phyloP scores from a whole-genome alignment of 2,888 invertebrate species.

The Notodonta ziczac region DNA sequence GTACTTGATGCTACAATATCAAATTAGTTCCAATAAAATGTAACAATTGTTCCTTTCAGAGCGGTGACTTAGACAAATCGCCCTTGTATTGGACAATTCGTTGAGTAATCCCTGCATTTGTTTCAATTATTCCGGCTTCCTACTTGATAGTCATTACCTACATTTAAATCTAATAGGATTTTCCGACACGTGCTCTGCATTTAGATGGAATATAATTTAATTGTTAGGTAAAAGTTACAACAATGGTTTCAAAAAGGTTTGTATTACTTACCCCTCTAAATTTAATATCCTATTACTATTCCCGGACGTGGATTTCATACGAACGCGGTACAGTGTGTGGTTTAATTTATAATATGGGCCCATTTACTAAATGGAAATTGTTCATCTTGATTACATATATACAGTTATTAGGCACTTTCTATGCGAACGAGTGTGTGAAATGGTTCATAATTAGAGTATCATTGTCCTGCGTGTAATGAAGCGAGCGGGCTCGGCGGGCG shows the following conservation, averaged over 20 bases:
- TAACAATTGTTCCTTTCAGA: conserved; percentile 65
- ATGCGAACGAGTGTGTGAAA: conserved; percentile 71
- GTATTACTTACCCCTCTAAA: conserved; percentile 48
- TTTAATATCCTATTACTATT: conserved; percentile 46
- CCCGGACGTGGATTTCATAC: conserved; percentile 47
- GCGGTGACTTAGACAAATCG: conserved; percentile 79
- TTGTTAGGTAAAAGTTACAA: conserved; percentile 43
- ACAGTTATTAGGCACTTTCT: conserved; percentile 60
- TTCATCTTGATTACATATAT: conserved; percentile 61
- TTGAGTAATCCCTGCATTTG: conserved; percentile 82
- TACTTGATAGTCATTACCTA: conserved; percentile 67
- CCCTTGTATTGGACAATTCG: conserved; percentile 82
- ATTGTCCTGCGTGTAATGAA: conserved; percentile 75
- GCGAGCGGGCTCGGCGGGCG: conserved; percentile 53
- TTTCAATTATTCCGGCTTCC: conserved; percentile 81
- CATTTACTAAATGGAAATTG: conserved; percentile 42
- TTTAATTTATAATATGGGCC: conserved; percentile 22
- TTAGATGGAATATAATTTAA: conserved; percentile 50
- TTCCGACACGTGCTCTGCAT: conserved; percentile 66
- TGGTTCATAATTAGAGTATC: conserved; percentile 79
- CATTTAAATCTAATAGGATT: conserved; percentile 62
- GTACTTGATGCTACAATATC: conserved; percentile 28
- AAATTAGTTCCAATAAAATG: conserved; percentile 66
- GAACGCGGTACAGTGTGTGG: conserved; percentile 24
- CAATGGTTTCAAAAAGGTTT: conserved; percentile 50